Conservation (phyloP, 1,140 invertebrate species). For the Uloborus diversus region DNA sequence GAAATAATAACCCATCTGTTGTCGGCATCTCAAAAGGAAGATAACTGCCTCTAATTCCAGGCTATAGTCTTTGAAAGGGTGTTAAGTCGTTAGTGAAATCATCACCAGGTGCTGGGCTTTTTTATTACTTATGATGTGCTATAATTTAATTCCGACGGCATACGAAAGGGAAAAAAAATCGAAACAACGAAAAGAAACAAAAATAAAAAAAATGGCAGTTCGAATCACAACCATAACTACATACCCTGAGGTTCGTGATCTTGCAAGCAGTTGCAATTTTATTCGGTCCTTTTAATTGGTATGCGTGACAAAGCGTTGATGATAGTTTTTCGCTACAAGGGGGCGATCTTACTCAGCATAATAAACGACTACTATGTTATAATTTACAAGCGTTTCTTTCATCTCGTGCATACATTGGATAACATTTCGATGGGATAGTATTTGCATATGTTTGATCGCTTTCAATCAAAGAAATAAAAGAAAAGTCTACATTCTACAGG, state of each 20-base stretch:
- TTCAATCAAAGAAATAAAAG: no score
- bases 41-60: slow-evolving; percentile 36
- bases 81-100: slow-evolving; percentile 46
- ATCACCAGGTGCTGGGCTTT: slow-evolving; percentile 32
- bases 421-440: no score
- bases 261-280: slow-evolving; percentile 1
- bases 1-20: slow-evolving; percentile 28
- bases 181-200: background rate
- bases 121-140: slow-evolving; percentile 31
- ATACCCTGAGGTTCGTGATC: background rate
- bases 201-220: background rate
- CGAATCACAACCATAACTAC: background rate
- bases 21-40: slow-evolving; percentile 30
- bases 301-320: slow-evolving; percentile 4
- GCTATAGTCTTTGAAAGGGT: slow-evolving; percentile 49
- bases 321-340: slow-evolving; percentile 3
- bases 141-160: slow-evolving; percentile 35
- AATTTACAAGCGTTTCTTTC: no score
- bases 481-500: no score
- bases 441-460: no score
- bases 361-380: background rate
- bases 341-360: slow-evolving; percentile 1
- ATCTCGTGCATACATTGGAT: no score
- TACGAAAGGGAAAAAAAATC: background rate
- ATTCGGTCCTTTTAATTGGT: slow-evolving; percentile 13